These are phyloP conservation scores for Heliconius hortense DNA, from an alignment of 2,888 invertebrate species.

Conservation along the genomic window DNA sequence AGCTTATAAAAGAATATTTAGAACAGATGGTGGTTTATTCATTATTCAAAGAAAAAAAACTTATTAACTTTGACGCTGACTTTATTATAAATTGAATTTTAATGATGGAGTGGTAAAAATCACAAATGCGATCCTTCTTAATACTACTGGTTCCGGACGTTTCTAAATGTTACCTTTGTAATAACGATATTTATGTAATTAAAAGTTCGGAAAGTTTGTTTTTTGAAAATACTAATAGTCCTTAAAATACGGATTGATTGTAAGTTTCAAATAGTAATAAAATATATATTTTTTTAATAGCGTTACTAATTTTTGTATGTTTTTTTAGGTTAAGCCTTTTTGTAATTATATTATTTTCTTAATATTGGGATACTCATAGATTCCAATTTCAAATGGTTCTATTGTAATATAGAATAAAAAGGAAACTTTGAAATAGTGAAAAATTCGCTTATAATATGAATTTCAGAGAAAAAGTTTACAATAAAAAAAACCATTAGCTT, in stretches of 20 bases:
- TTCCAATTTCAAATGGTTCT: not conserved
- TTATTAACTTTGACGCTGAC: slow-evolving; percentile 6
- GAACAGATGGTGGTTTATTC: slow-evolving; percentile 8
- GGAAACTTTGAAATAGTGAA: not conserved
- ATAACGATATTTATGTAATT: not conserved
- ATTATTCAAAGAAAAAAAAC: slow-evolving; percentile 16
- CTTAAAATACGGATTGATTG: too few relatives aligned
- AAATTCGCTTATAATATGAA: not conserved
- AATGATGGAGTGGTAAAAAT: slow-evolving; percentile 25
- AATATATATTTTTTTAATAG: not conserved
- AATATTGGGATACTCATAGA: too few relatives aligned
- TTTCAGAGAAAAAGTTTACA: not conserved
- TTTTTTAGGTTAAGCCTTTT: not conserved
- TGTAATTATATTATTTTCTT: not conserved
- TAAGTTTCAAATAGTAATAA: too few relatives aligned
- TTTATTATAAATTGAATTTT: slow-evolving; percentile 37
- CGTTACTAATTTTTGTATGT: not conserved
- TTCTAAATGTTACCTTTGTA: not conserved
- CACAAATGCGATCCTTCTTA: not conserved
- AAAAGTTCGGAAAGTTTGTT: not conserved
- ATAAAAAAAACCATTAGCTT: too few relatives aligned
- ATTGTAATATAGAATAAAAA: not conserved
- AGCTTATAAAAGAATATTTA: not conserved
- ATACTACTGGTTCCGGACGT: not conserved
- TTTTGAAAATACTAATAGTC: too few relatives aligned